Evolutionary conservation across 2,113 vertebrate species (phyloP).

Genomic region (Acrocephalus kingi): DNA sequence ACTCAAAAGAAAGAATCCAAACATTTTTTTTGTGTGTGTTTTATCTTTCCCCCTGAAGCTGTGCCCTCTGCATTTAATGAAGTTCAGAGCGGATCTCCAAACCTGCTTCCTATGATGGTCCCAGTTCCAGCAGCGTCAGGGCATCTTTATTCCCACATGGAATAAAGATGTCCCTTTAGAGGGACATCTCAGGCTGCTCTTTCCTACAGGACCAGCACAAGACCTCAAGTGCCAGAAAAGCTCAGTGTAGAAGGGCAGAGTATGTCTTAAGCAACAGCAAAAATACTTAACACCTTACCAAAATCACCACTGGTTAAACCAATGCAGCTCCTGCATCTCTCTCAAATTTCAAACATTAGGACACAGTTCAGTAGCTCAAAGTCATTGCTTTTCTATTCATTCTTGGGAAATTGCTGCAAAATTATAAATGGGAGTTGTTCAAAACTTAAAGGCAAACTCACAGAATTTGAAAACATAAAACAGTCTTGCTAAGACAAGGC

Average conservation of each 20-base stretch:
- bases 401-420: not conserved
- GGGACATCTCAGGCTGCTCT: not conserved
- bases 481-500: not conserved
- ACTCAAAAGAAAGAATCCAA: not conserved
- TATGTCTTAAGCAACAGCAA: not conserved
- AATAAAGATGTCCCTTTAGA: not conserved
- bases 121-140: not conserved
- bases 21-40: not conserved
- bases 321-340: not conserved
- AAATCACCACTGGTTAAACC: not conserved
- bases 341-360: not conserved
- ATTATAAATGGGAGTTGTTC: not conserved
- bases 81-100: not conserved
- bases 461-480: not conserved
- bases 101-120: not conserved
- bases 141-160: not conserved
- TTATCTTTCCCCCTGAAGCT: not conserved
- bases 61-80: not conserved
- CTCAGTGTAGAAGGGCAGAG: not conserved
- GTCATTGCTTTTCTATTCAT: not conserved
- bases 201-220: not conserved
- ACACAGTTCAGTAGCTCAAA: not conserved
- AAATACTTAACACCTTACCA: not conserved
- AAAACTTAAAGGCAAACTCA: not conserved
- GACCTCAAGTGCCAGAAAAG: not conserved